Conservation (phyloP, 2,797 vertebrate species). For the Microcaecilia unicolor region DNA sequence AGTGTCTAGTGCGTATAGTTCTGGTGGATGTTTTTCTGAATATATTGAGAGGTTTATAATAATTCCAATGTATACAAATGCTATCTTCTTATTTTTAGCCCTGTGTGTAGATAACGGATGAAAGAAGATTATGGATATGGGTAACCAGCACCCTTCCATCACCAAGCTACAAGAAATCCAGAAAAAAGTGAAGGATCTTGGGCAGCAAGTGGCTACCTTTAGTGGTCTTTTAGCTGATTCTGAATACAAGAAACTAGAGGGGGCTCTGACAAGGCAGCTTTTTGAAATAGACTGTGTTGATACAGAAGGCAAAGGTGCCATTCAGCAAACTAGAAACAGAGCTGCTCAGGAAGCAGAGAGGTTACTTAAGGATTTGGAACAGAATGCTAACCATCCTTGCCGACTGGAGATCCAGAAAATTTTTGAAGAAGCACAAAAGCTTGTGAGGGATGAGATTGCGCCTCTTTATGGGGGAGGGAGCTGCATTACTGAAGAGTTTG, state of each 20-base stretch:
- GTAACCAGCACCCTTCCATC: slow-evolving; percentile 82
- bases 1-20: no score
- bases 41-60: no score
- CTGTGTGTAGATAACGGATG: slow-evolving; percentile 39
- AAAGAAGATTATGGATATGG: slow-evolving; percentile 79
- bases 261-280: slow-evolving; percentile 75
- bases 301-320: slow-evolving; percentile 77
- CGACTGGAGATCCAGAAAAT: slow-evolving; percentile 78
- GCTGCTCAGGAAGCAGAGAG: slow-evolving; percentile 83
- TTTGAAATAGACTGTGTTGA: slow-evolving; percentile 92
- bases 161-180: slow-evolving; percentile 83
- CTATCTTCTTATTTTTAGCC: slow-evolving; percentile 18
- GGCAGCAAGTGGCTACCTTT: slow-evolving; percentile 78
- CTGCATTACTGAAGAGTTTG: slow-evolving; percentile 72
- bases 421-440: slow-evolving; percentile 68
- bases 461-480: slow-evolving; percentile 64
- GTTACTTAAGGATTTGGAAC: slow-evolving; percentile 84
- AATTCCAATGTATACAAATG: no score
- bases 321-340: slow-evolving; percentile 80
- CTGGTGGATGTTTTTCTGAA: no score
- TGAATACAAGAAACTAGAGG: slow-evolving; percentile 83
- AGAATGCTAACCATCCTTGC: slow-evolving; percentile 80
- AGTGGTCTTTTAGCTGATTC: slow-evolving; percentile 82
- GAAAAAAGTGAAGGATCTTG: slow-evolving; percentile 70
- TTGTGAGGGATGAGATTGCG: slow-evolving; percentile 74